These are phyloP conservation scores for Leuciscus idus DNA, from an alignment of 2,113 vertebrate genomes.

Conservation along the genomic window DNA sequence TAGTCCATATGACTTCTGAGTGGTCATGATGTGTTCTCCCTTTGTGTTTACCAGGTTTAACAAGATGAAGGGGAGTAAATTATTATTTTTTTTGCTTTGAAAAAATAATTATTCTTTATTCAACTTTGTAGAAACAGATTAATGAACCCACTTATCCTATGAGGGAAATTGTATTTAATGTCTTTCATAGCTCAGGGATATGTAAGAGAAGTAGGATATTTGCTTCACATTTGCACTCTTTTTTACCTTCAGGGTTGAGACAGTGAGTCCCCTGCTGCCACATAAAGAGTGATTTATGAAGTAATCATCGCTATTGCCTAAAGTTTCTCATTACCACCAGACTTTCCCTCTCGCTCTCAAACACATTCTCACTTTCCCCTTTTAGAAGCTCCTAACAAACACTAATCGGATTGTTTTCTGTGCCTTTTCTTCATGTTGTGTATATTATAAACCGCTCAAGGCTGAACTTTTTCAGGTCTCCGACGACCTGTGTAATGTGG, in stretches of 20 bases:
- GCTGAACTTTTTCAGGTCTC: slow-evolving; percentile 15
- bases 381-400: not conserved
- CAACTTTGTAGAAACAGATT: slow-evolving; percentile 19
- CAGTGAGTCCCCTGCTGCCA: slow-evolving; percentile 53
- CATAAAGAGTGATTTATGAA: slow-evolving; percentile 57
- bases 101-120: too few relatives aligned
- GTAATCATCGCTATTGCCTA: slow-evolving; percentile 55
- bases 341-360: slow-evolving; percentile 14
- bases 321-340: slow-evolving; percentile 61
- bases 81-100: not conserved
- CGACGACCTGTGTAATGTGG: slow-evolving; percentile 41
- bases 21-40: too few relatives aligned
- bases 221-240: slow-evolving; percentile 26
- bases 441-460: slow-evolving; percentile 39
- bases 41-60: not conserved
- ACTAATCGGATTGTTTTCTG: not conserved
- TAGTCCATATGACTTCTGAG: too few relatives aligned
- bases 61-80: too few relatives aligned
- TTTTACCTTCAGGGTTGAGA: slow-evolving; percentile 30
- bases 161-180: slow-evolving; percentile 54
- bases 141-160: slow-evolving; percentile 26
- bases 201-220: slow-evolving; percentile 46
- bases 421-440: not conserved
- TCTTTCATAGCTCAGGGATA: slow-evolving; percentile 39
- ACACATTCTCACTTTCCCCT: slow-evolving; percentile 26